phyloP scores from a whole-genome alignment of 2,113 vertebrate genomes.

The Ailuropoda melanoleuca region DNA sequence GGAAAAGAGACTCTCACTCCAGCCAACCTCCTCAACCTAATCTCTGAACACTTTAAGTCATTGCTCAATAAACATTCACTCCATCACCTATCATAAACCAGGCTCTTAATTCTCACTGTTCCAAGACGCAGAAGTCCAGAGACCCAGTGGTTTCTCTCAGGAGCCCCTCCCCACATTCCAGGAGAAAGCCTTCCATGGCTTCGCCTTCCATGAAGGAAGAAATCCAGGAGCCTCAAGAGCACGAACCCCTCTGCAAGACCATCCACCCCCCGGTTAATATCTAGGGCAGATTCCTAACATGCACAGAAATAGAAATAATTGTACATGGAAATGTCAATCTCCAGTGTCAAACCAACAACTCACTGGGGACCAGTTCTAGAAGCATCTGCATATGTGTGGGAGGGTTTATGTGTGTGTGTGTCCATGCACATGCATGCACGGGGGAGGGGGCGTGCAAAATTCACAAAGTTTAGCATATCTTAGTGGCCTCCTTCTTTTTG shows the following conservation, averaged over 20 bases:
- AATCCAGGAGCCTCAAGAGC: not conserved
- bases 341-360: not conserved
- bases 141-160: not conserved
- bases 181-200: not conserved
- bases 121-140: not conserved
- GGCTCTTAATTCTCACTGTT: not conserved
- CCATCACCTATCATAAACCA: not conserved
- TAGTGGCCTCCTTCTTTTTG: not conserved
- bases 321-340: conserved; percentile 16
- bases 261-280: not conserved
- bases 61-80: not conserved
- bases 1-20: not conserved
- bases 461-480: not conserved
- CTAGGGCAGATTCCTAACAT: not conserved
- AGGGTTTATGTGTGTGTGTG: not conserved
- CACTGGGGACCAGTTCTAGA: not conserved
- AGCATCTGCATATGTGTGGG: not conserved
- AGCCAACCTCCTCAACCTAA: not conserved
- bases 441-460: not conserved
- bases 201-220: not conserved
- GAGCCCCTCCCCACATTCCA: not conserved
- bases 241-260: not conserved
- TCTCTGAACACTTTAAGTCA: not conserved
- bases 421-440: fast-evolving
- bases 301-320: conserved; percentile 34